Evolutionary conservation across 92 coral and sea anemone genomes (phyloP).

Genomic region (Siderastrea siderea): DNA sequence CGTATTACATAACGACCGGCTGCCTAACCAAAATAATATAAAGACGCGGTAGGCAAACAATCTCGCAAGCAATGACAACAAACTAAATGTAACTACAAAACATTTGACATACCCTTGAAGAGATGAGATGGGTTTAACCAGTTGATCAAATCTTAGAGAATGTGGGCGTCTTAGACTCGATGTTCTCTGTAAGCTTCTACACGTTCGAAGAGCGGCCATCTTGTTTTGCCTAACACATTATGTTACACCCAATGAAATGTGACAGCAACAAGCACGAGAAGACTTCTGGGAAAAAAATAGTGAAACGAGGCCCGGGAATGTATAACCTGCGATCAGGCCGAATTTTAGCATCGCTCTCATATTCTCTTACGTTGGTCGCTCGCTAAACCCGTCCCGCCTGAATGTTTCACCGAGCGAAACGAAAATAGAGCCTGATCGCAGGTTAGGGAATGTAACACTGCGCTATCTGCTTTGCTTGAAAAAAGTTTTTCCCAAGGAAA

Average conservation of each 20-base stretch:
- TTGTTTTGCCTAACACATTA: background rate
- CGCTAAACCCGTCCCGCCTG: too few relatives aligned
- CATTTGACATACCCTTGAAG: constrained; percentile 4
- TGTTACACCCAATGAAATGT: background rate
- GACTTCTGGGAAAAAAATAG: too few relatives aligned
- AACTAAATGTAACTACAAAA: background rate
- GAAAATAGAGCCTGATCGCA: too few relatives aligned
- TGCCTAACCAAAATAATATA: background rate
- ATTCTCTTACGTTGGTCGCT: too few relatives aligned
- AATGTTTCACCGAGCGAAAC: too few relatives aligned
- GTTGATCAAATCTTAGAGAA: background rate
- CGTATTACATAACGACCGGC: background rate
- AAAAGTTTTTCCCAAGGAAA: too few relatives aligned
- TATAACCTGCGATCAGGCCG: too few relatives aligned
- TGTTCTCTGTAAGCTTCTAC: background rate
- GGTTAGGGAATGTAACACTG: too few relatives aligned
- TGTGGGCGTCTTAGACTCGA: constrained; percentile 1
- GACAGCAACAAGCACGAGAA: background rate
- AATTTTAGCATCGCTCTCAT: too few relatives aligned
- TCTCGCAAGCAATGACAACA: background rate
- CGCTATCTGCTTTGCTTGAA: too few relatives aligned
- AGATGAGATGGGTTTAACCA: background rate
- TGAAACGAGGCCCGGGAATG: too few relatives aligned
- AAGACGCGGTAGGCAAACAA: too few relatives aligned
- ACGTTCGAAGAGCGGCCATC: constrained; percentile 19